phyloP scores from a whole-genome alignment of 2,113 vertebrate species.

The Perca schrenkii region DNA sequence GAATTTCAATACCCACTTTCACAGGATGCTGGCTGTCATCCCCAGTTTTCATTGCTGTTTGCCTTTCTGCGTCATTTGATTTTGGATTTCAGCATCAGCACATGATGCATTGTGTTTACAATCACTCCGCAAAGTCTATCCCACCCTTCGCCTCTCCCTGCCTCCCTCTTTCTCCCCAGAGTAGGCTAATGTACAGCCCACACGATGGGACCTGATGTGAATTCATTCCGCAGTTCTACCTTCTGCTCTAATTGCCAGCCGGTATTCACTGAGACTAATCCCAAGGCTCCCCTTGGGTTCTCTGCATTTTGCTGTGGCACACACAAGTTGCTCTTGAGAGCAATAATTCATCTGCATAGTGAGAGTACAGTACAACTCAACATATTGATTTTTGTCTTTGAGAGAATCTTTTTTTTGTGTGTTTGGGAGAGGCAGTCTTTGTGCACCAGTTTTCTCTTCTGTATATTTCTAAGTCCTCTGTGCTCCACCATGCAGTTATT shows the following conservation, averaged over 20 bases:
- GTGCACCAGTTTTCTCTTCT: background rate
- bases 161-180: constrained; percentile 23
- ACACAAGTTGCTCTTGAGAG: constrained; percentile 46
- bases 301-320: constrained; percentile 44
- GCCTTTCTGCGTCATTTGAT: constrained; percentile 42
- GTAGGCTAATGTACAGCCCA: constrained; percentile 5
- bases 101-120: constrained; percentile 20
- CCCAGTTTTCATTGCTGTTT: constrained; percentile 28
- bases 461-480: background rate
- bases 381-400: constrained; percentile 42
- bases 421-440: background rate
- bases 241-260: constrained; percentile 65
- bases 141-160: background rate
- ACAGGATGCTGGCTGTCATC: constrained; percentile 18
- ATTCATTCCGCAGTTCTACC: constrained; percentile 44
- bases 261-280: constrained; percentile 58
- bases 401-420: constrained; percentile 10
- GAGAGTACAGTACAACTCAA: constrained; percentile 29
- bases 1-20: background rate
- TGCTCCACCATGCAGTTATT: constrained; percentile 9
- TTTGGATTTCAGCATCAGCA: constrained; percentile 36
- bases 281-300: constrained; percentile 39
- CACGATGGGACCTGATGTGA: constrained; percentile 38
- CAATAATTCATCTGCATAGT: constrained; percentile 49
- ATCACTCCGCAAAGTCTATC: constrained; percentile 10